Evolutionary conservation across 2,113 vertebrate species (phyloP).

Genomic region (Uria aalge): DNA sequence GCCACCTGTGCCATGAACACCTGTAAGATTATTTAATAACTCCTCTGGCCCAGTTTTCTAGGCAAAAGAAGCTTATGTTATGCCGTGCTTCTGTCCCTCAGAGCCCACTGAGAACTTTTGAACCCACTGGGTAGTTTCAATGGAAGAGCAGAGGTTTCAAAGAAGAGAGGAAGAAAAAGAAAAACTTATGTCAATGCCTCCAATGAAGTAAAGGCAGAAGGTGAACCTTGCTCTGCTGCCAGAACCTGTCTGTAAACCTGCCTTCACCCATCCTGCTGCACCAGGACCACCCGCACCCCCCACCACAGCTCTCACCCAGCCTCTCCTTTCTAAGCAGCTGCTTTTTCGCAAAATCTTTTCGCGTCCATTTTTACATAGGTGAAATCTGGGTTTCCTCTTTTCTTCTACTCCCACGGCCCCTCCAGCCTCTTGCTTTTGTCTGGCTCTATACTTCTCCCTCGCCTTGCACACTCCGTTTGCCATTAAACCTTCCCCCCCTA

Average conservation of each 20-base stretch:
- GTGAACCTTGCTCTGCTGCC: neutral
- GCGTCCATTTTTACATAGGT: neutral
- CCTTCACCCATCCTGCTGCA: neutral
- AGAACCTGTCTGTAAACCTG: too few relatives aligned
- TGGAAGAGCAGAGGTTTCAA: neutral
- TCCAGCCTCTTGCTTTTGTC: neutral
- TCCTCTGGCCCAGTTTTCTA: neutral
- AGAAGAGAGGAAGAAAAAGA: neutral
- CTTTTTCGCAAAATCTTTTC: accelerated
- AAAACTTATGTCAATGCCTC: neutral
- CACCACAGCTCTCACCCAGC: neutral
- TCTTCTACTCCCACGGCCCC: neutral
- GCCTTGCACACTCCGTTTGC: neutral
- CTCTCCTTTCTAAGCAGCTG: neutral
- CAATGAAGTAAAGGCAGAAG: neutral
- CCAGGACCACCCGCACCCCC: neutral
- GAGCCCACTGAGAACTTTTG: neutral
- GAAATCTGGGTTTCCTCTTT: neutral
- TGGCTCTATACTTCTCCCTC: neutral
- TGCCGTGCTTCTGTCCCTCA: neutral
- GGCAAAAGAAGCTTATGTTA: neutral
- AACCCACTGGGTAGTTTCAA: neutral
- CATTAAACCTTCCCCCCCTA: neutral
- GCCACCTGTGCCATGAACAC: neutral
- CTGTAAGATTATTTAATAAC: neutral